phyloP scores from a whole-genome alignment of 2,797 vertebrate genomes.

The Diceros bicornis region DNA sequence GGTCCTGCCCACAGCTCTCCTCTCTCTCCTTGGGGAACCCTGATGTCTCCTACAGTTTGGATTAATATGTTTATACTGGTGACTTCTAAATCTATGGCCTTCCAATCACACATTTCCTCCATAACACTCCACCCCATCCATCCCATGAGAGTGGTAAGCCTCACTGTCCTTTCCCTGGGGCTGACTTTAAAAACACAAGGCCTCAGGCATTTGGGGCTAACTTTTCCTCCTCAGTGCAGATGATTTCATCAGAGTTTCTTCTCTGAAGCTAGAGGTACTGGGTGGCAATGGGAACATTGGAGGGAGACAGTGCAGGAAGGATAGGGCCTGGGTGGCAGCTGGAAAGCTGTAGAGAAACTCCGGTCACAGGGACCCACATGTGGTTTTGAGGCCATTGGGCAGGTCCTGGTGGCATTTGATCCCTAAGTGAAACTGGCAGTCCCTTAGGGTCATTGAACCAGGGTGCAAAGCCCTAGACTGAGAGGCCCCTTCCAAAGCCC shows the following conservation, averaged over 20 bases:
- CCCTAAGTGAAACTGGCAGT: slow-evolving; percentile 8
- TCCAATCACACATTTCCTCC: neutral
- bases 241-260: slow-evolving; percentile 5
- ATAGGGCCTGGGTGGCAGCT: neutral
- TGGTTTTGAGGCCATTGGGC: neutral
- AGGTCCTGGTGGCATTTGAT: slow-evolving; percentile 50
- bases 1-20: neutral
- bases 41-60: neutral
- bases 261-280: slow-evolving; percentile 16
- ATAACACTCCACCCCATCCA: neutral
- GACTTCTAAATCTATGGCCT: slow-evolving; percentile 11
- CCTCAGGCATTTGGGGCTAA: neutral
- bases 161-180: slow-evolving; percentile 15
- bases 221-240: neutral
- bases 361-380: neutral
- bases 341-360: slow-evolving; percentile 34
- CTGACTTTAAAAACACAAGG: slow-evolving; percentile 29
- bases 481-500: neutral
- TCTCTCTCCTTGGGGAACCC: neutral
- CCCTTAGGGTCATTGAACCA: neutral
- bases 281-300: neutral
- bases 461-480: neutral
- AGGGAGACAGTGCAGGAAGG: neutral
- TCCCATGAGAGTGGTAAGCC: neutral
- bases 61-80: neutral